Evolutionary conservation across 2,797 vertebrate species (phyloP), one percentile per base, ranked within the genome.

Genomic region (Melanotaenia parkinsoni): DNA sequence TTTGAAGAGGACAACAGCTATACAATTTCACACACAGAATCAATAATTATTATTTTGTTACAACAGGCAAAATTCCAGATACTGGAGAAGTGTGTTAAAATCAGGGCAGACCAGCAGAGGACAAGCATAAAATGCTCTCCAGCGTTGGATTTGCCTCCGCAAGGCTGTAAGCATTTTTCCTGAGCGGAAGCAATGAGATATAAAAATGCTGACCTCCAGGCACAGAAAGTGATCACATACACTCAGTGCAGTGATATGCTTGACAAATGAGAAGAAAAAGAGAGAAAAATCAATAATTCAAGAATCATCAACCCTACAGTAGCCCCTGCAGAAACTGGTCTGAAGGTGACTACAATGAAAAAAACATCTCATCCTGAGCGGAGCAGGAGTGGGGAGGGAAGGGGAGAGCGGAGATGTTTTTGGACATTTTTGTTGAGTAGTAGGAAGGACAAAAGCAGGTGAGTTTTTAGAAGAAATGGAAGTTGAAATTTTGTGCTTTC

Each of bases 131-230:
- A 72, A 77, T 53, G 14, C 54, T 35, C 72, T 75, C 70, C 47
- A n/a, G 33, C 22, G 32, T 40, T 57, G 76, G 62, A 76, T 38
- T 26, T 58, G 50, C 75, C 63, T 64, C 74, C 63, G 73, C 61
- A 61, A 32, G 20, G 28, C 63, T 11, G 63, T 38, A 71, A 83
- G 67, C 79, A 24, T 67, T 84, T 77, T 73, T n/a, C 67, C 67
- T 58, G 50, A 50, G 64, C 35, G 53, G 81, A 83, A 80, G 73
- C 63, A 57, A 59, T 50, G 20, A 18, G 71, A 63, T 51, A 73
- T 40, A 16, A 85, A 90, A 85, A 70, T 24, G 84, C 83, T 88
- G 87, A 90, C 77, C 71, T 81, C 18, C 33, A 63, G 77, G 81
- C 77, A 79, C 57, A 74, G 73, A 81, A 24, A 67, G 83, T 14